phyloP scores from a whole-genome alignment of 2,797 vertebrate genomes.

The Clamator glandarius region DNA sequence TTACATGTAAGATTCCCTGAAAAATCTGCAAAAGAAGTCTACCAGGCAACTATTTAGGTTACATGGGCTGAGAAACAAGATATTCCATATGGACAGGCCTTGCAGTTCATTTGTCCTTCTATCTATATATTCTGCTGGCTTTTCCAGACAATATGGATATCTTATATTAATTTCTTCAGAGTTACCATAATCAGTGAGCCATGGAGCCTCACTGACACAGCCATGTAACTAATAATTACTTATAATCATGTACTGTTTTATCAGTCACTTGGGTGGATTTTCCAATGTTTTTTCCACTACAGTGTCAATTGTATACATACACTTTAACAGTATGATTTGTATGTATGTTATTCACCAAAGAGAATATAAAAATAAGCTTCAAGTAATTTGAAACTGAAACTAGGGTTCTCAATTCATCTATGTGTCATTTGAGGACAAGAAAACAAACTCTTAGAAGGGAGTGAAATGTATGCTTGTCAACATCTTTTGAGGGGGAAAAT shows the following conservation, averaged over 20 bases:
- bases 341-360: conserved; percentile 19
- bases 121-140: not conserved
- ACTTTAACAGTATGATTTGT: not conserved
- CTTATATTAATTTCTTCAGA: not conserved
- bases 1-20: not conserved
- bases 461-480: not conserved
- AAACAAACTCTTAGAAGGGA: conserved; percentile 1
- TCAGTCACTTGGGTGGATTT: not conserved
- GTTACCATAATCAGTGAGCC: not conserved
- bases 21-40: not conserved
- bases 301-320: not conserved
- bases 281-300: not conserved
- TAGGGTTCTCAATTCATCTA: conserved; percentile 1
- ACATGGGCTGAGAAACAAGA: not conserved
- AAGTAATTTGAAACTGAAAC: conserved; percentile 34
- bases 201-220: conserved; percentile 8
- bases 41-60: not conserved
- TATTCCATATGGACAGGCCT: not conserved
- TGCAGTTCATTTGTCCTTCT: not conserved
- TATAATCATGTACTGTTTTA: conserved; percentile 12
- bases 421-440: conserved; percentile 22
- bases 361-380: conserved; percentile 3
- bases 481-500: fast-evolving
- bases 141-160: not conserved
- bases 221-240: conserved; percentile 40